phyloP scores from a whole-genome alignment of 2,113 vertebrate genomes.

The Phylloscopus trochilus region DNA sequence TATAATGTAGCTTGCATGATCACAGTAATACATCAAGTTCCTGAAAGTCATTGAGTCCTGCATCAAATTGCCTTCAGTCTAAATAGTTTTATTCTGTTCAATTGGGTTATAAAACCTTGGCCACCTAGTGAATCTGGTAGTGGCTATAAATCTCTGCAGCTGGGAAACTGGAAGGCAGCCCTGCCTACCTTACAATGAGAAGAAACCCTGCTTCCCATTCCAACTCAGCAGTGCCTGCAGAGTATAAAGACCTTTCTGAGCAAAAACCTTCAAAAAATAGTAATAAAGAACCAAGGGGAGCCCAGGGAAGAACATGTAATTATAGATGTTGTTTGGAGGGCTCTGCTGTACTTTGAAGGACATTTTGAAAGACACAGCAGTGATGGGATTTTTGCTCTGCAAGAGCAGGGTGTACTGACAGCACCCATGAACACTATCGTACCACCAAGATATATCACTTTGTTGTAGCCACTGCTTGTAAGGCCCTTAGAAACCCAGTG shows the following conservation, averaged over 20 bases:
- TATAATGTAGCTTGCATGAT: not conserved
- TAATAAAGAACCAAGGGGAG: not conserved
- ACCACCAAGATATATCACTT: not conserved
- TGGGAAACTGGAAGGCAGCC: constrained; percentile 63
- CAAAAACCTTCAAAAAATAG: constrained; percentile 54
- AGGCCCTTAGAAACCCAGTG: constrained; percentile 16
- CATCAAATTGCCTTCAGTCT: constrained; percentile 41
- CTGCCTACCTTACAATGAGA: constrained; percentile 61
- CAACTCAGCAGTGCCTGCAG: constrained; percentile 32
- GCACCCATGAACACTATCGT: not conserved
- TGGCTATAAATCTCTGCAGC: constrained; percentile 62
- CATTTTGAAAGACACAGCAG: not conserved
- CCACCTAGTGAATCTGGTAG: constrained; percentile 59
- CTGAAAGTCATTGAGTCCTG: constrained; percentile 25
- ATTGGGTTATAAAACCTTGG: constrained; percentile 60
- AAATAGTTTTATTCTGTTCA: constrained; percentile 49
- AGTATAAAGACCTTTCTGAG: constrained; percentile 53
- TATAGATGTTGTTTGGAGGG: not conserved
- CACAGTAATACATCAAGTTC: constrained; percentile 12
- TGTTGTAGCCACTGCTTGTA: not conserved
- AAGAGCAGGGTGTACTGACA: not conserved
- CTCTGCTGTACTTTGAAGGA: not conserved
- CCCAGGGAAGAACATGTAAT: not conserved
- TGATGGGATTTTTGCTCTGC: not conserved
- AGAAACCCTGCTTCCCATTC: constrained; percentile 51